phyloP scores from a whole-genome alignment of 2,113 vertebrate species.

The Coryphaenoides rupestris region DNA sequence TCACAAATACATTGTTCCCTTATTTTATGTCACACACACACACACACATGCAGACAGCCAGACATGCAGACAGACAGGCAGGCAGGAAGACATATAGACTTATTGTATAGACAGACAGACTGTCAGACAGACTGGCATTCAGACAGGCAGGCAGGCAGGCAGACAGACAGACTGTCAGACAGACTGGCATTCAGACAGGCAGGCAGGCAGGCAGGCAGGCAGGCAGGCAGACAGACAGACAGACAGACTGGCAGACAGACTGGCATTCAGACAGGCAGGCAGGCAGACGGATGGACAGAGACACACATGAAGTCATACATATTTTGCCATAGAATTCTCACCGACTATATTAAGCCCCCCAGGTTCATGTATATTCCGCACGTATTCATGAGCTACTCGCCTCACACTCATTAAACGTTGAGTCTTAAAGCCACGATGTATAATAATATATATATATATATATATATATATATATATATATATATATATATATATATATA shows the following conservation, averaged over 20 bases:
- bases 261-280: too few species aligned
- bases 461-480: too few species aligned
- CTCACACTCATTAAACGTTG: not conserved
- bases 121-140: not conserved
- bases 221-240: not conserved
- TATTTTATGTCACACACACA: not conserved
- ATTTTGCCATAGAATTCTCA: not conserved
- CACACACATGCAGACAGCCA: constrained; percentile 2
- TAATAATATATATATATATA: not conserved
- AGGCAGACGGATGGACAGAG: too few species aligned
- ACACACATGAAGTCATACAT: not conserved
- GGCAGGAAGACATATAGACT: too few species aligned
- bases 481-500: too few species aligned
- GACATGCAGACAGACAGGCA: not conserved
- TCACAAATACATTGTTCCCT: constrained; percentile 11
- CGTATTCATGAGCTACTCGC: not conserved
- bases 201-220: not conserved
- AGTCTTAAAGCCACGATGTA: not conserved
- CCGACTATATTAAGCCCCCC: not conserved
- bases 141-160: not conserved
- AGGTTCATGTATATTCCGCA: not conserved
- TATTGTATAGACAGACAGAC: too few species aligned
- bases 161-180: not conserved
- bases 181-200: not conserved
- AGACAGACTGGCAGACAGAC: too few species aligned